A percentile compares a stretch with the other conserved stretches of the same genome.
These are phyloP conservation scores for Gryllus bimaculatus DNA, from an alignment of 1,140 invertebrate genomes.

Conservation along the genomic window DNA sequence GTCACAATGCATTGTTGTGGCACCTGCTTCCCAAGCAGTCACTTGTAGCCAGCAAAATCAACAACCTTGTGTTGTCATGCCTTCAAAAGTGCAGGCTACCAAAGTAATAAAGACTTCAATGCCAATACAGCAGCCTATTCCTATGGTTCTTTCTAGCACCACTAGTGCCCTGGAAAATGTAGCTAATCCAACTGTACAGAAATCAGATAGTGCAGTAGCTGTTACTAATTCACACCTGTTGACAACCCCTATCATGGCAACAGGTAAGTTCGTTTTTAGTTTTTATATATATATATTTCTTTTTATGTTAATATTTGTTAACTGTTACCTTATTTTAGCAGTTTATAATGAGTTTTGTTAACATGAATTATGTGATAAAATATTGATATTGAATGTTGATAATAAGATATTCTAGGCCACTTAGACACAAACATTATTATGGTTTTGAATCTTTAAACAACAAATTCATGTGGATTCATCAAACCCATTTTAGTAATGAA, in stretches of 20 bases:
- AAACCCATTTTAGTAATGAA: too few relatives aligned
- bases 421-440: too few relatives aligned
- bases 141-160: not conserved
- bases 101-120: not conserved
- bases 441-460: too few relatives aligned
- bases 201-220: not conserved
- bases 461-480: too few relatives aligned
- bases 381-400: too few relatives aligned
- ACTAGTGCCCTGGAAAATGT: not conserved
- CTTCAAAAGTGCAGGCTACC: not conserved
- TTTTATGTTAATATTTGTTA: too few relatives aligned
- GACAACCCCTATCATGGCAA: constrained; percentile 14
- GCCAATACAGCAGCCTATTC: not conserved
- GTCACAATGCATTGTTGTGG: not conserved
- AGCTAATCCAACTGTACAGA: not conserved
- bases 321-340: too few relatives aligned
- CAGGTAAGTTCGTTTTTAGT: not conserved
- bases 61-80: constrained; percentile 9
- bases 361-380: too few relatives aligned
- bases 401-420: too few relatives aligned
- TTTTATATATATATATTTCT: too few relatives aligned
- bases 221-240: constrained; percentile 16
- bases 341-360: too few relatives aligned
- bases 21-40: not conserved
- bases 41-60: not conserved